phyloP scores from a whole-genome alignment of 2,888 invertebrate genomes.

The Empis stercorea region DNA sequence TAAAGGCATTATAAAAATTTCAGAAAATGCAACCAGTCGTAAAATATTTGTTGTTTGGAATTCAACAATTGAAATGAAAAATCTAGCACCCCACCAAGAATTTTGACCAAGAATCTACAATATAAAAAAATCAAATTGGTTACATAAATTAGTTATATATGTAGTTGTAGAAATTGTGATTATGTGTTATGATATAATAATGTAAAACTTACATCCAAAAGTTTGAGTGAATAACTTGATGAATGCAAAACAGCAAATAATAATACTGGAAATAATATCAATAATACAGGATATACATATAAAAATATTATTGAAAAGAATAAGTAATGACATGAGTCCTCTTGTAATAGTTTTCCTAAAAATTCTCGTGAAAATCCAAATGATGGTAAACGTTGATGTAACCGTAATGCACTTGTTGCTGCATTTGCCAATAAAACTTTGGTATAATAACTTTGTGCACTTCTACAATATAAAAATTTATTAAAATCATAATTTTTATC shows the following conservation, averaged over 20 bases:
- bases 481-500: no score
- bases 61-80: conserved; percentile 77
- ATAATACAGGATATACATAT: conserved; percentile 73
- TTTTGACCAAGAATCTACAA: conserved; percentile 87
- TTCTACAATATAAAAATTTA: conserved; percentile 37
- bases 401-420: conserved; percentile 84
- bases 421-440: conserved; percentile 87
- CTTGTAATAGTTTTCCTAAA: conserved; percentile 61
- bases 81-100: conserved; percentile 76
- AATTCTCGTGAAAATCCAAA: conserved; percentile 76
- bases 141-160: neutral
- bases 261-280: conserved; percentile 81
- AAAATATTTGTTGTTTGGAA: conserved; percentile 83
- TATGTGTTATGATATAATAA: no score
- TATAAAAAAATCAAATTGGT: conserved; percentile 1
- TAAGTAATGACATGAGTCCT: conserved; percentile 93
- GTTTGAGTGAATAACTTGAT: conserved; percentile 76
- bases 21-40: conserved; percentile 80
- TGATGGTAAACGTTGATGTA: conserved; percentile 85
- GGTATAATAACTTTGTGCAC: conserved; percentile 70
- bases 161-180: no score
- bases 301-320: conserved; percentile 92
- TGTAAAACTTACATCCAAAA: conserved; percentile 74
- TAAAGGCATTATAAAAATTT: conserved; percentile 84
- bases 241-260: conserved; percentile 88